phyloP scores from a whole-genome alignment of 92 coral and sea anemone genomes.

The Epizoanthus stellaris region DNA sequence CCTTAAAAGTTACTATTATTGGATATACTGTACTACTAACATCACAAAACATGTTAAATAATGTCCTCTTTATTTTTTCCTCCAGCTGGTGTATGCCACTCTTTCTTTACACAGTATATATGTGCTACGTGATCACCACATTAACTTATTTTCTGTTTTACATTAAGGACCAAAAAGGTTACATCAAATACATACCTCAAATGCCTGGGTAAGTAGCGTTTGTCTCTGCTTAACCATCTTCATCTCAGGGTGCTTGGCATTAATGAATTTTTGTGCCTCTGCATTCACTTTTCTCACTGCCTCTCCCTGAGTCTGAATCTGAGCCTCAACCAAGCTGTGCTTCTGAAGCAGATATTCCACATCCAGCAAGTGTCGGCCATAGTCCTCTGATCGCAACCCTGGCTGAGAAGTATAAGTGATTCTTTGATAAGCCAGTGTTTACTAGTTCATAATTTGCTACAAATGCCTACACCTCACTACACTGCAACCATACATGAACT shows the following conservation, averaged over 20 bases:
- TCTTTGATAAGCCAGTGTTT: not conserved
- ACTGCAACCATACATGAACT: no score
- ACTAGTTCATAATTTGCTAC: no score
- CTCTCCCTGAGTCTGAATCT: conserved; percentile 86
- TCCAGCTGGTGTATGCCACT: no score
- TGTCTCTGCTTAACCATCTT: conserved; percentile 83
- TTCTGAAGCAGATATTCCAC: conserved; percentile 93
- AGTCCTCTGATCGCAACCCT: conserved; percentile 88
- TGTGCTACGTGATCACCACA: not conserved
- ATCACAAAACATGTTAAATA: no score
- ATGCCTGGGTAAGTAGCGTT: conserved; percentile 71
- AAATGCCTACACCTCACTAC: no score
- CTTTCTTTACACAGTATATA: not conserved
- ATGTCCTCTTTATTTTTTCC: no score
- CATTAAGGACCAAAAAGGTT: no score
- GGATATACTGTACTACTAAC: no score
- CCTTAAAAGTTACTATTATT: no score
- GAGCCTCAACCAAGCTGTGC: conserved; percentile 91
- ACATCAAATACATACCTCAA: conserved; percentile 59
- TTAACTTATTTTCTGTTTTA: not conserved
- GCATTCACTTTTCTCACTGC: conserved; percentile 75
- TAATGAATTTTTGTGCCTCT: conserved; percentile 71
- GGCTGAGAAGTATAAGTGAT: conserved; percentile 51
- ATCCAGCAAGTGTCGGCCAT: conserved; percentile 91
- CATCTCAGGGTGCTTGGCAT: conserved; percentile 88